Evolutionary conservation across 2,113 vertebrate species (phyloP), one percentile per base, ranked within the genome.

Genomic region (Lutjanus erythropterus): DNA sequence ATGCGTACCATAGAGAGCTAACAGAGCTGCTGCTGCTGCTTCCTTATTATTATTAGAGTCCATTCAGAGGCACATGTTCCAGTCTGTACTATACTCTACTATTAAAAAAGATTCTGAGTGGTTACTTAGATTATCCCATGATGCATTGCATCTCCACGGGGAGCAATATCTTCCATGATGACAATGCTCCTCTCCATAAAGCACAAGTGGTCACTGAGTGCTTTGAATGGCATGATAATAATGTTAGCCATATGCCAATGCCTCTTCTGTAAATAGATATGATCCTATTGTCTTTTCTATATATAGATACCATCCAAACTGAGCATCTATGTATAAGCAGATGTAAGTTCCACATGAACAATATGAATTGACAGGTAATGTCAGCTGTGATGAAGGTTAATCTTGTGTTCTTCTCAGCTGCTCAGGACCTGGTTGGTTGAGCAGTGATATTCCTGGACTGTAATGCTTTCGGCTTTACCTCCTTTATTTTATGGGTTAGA

Each of bases 151-250:
- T 83, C 77, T 81, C 88, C 88, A 82, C 78, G 55, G 78, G 88
- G 89, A 88, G 73, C 86, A 86, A 86, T 88, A 84, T 76, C 86
- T 83, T 83, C 83, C 83, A 80, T 81, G 89, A 93, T 91, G 92
- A 93, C 90, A 90, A 87, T 86, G 88, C 83, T 80, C 46, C 80
- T 90, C 86, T 85, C 75, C 75, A 88, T 83, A 83, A 89, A 87
- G 82, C 85, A 91, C 83, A 88, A 92, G 90, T 90, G 88, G 91
- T 91, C 91, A 90, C 84, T 87, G 90, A 90, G 88, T 88, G 90
- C 91, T 85, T 88, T 91, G 78, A 91, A 91, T 91, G 90, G 89
- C 89, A 90, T 71, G 73, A 84, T 91, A 91, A 92, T 89, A 67
- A 88, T 84, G 87, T 92, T 92, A 93, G 88, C 84, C 75, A 72